phyloP scores from a whole-genome alignment of 2,113 vertebrate genomes.

The Heliornis fulica region DNA sequence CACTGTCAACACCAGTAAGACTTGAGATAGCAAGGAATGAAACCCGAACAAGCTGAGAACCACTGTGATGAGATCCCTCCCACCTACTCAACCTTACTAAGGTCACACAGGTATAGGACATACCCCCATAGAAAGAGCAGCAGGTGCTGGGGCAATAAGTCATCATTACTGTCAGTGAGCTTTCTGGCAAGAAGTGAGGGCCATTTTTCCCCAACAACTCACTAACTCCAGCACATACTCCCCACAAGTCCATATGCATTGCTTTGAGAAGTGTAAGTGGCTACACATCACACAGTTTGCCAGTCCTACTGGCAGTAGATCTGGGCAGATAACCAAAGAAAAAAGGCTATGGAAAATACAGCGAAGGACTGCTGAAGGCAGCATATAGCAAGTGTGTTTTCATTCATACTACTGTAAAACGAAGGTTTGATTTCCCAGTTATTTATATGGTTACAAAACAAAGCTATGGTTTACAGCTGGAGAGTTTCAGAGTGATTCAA shows the following conservation, averaged over 20 bases:
- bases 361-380: not conserved
- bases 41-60: not conserved
- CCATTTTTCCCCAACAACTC: not conserved
- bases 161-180: not conserved
- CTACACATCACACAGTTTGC: not conserved
- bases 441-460: conserved; percentile 32
- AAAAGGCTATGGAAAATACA: not conserved
- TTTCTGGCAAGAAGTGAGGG: not conserved
- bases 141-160: not conserved
- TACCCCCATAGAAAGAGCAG: not conserved
- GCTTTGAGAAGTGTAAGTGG: not conserved
- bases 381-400: not conserved
- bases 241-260: not conserved
- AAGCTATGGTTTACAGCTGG: conserved; percentile 4
- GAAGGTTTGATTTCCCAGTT: not conserved
- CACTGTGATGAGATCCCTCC: not conserved
- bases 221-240: not conserved
- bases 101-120: not conserved
- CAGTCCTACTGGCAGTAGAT: not conserved
- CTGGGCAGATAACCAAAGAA: not conserved
- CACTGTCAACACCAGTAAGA: not conserved
- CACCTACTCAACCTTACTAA: not conserved
- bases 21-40: not conserved
- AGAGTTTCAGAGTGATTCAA: conserved; percentile 39
- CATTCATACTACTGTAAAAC: not conserved